Evolutionary conservation across 2,888 invertebrate species (phyloP).

Genomic region (Chrysina gloriosa): DNA sequence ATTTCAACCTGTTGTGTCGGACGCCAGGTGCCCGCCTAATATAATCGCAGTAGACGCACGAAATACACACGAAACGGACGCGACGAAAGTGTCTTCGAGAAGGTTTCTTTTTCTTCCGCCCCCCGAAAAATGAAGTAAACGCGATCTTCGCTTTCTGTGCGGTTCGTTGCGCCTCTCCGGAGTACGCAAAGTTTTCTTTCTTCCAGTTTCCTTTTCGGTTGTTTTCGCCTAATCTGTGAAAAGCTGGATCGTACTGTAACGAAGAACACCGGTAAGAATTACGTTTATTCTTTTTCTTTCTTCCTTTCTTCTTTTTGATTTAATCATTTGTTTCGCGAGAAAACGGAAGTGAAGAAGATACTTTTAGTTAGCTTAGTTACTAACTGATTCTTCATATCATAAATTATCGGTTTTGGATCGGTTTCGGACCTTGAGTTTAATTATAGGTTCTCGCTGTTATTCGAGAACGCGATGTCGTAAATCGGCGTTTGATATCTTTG

Average conservation of each 20-base stretch:
- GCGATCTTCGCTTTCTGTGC: background rate
- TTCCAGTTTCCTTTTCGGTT: background rate
- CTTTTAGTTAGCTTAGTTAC: too few relatives aligned
- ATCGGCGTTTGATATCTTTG: too few relatives aligned
- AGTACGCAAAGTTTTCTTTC: background rate
- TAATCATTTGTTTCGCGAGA: background rate
- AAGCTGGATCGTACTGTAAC: conserved; percentile 48
- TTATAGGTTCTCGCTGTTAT: too few relatives aligned
- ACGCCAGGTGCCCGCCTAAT: conserved; percentile 30
- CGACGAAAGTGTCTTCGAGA: background rate
- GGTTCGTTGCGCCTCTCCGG: background rate
- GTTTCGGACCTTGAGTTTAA: too few relatives aligned
- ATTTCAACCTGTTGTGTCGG: conserved; percentile 37
- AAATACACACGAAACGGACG: conserved; percentile 1
- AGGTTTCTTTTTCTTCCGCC: conserved; percentile 6
- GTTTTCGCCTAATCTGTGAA: conserved; percentile 10
- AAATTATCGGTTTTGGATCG: too few relatives aligned
- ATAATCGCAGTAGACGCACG: conserved; percentile 16
- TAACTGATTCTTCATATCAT: too few relatives aligned
- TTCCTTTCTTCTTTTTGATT: conserved; percentile 28
- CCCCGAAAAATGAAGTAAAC: conserved; percentile 10
- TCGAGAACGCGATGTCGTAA: too few relatives aligned
- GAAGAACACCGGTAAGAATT: conserved; percentile 47
- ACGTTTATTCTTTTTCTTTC: too few relatives aligned
- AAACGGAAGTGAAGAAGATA: too few relatives aligned